Evolutionary conservation across 2,113 vertebrate genomes (phyloP), one percentile per base, ranked within the genome.

Genomic region (Catharus minimus): DNA sequence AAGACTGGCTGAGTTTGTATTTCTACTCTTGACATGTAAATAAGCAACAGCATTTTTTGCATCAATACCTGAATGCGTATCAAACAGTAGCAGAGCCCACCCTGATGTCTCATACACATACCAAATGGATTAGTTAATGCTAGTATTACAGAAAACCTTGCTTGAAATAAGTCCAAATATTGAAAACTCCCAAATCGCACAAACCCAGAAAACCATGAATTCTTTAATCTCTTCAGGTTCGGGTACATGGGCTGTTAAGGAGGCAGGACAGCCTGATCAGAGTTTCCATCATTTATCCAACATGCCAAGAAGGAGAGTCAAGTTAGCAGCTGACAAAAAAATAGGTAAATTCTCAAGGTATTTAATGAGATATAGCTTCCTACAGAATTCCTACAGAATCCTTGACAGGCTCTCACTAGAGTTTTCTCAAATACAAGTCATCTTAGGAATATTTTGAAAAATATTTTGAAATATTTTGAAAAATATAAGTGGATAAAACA

Each of bases 241-340:
- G 53, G 20, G 2, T 13, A 38, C 8, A 16, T 19, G 33, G 32
- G 15, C 19, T 58, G 5, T 20, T 55, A 43, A 26, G 13, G 24
- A 46, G 19, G 33, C 2, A 2, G 4, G 7, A 26, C 36, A 74
- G 13, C 1, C 6, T 53, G 11, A 27, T 65, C 2, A 5, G 7
- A 27, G 14, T 57, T 53, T 64, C 55, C 7, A 33, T 49, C 41
- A 52, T 23, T 20, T 10, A 32, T 50, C 10, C 36, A 65, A 56
- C 5, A 76, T 4, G 1, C 8, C 11, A 47, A 32, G 30, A 67
- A 32, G 6, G 14, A 80, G 19, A 19, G 6, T 43, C n/a, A 87
- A 46, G 20, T 2, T 32, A 85, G 7, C 10, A 58, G 43, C 13
- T 57, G 27, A 17, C 41, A 88, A 39, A 74, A 67, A 72, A 66